A percentile compares a stretch with the other conserved stretches of the same genome.
Evolutionary conservation across 2,113 vertebrate genomes (phyloP).

Genomic region (Mus pahari): DNA sequence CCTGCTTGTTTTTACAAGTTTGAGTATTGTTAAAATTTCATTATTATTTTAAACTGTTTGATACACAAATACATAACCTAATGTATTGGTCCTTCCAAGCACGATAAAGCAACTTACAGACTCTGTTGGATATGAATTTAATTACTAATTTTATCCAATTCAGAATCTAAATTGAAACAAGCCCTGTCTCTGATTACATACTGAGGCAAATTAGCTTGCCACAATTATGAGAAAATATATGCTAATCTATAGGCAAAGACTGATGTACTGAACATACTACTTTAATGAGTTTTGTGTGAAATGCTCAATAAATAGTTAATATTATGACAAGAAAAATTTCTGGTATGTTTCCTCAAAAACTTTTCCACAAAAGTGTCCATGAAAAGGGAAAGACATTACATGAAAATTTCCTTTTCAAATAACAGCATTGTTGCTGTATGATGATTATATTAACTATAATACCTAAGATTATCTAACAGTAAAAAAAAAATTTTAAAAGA

Average conservation of each 20-base stretch:
- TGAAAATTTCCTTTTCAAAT: background rate
- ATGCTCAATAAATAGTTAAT: slow-evolving; percentile 5
- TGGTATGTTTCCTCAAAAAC: background rate
- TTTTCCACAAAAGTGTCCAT: background rate
- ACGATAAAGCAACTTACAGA: slow-evolving; percentile 47
- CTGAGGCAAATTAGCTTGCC: slow-evolving; percentile 49
- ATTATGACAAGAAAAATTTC: background rate
- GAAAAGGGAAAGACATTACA: background rate
- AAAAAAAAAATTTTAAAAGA: background rate
- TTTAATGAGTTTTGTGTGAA: background rate
- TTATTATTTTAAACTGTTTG: slow-evolving; percentile 43
- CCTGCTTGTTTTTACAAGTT: background rate
- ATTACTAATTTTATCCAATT: slow-evolving; percentile 50
- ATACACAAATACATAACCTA: slow-evolving; percentile 41
- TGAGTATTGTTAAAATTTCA: slow-evolving; percentile 56
- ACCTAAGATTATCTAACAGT: background rate
- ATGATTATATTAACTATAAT: background rate
- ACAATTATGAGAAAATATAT: slow-evolving; percentile 1
- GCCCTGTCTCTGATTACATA: slow-evolving; percentile 50
- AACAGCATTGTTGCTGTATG: background rate
- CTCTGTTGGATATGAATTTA: slow-evolving; percentile 48
- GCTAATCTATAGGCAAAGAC: background rate
- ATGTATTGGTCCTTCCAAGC: slow-evolving; percentile 39
- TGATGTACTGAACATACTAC: background rate
- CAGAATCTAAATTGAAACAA: slow-evolving; percentile 66